Evolutionary conservation across 1,140 invertebrate species (phyloP), one percentile per base, ranked within the genome.

Genomic region (Tetraneura akinire): DNA sequence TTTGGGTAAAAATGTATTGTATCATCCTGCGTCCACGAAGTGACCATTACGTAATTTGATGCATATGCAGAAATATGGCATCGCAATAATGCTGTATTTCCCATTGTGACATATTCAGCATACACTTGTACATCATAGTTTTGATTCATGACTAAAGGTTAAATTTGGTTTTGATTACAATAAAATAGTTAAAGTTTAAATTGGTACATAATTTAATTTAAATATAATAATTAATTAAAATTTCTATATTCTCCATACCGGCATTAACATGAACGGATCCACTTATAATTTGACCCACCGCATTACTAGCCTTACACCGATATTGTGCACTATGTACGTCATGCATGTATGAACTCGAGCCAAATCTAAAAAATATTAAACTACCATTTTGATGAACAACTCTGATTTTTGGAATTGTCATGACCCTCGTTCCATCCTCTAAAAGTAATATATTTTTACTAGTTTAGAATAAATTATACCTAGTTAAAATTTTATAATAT

Each of bases 61-160:
- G 95, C 93, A 86, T 94, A 95, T 82, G 90, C 89, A 37, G 95
- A 94, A 83, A 97, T 93, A 84, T 93, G 91, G 86, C 95, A 97
- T 82, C 92, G 90, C 70, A 96, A 88, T 57, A 96, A 90, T 1
- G 92, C 94, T 32, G 93, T 93, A 86, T 96, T 96, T 49, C 94
- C 94, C 74, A 90, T 89, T 84, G 94, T 92, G 81, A 95, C 94
- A 86, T 94, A 94, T 84, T 94, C 93, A 84, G 96, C 94, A 83
- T 92, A 91, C 80, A 96, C 94, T 86, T 93, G 91, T 51, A 96
- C 92, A 83, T 94, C 92, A 88, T 94, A 96, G 84, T 92, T 91
- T 84, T 93, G 91, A 84, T 93, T 92, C 81, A 96, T 89, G 83
- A 95, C 94, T 96, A 89, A 16, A 87, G 88, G 80, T 82, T 64